A percentile compares a stretch with the other conserved stretches of the same genome.
These are phyloP conservation scores for Fulmarus glacialis DNA, from an alignment of 2,113 vertebrate species.

Conservation along the genomic window DNA sequence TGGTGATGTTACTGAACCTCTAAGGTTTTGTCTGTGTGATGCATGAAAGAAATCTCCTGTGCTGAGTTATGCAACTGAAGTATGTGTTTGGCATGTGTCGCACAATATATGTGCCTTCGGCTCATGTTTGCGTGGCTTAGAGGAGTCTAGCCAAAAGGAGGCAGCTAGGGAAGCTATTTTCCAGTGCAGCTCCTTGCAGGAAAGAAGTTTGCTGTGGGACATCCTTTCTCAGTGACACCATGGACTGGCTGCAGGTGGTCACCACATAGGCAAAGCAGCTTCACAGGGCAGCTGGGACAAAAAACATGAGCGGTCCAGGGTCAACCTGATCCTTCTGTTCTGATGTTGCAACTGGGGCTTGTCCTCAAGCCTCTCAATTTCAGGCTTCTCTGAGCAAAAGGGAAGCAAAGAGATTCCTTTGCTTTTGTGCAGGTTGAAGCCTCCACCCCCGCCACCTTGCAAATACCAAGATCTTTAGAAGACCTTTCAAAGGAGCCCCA, in stretches of 20 bases:
- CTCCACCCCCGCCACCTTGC: not conserved
- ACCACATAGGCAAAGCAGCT: fast-evolving
- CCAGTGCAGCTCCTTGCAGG: not conserved
- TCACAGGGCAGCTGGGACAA: not conserved
- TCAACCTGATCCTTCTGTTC: not conserved
- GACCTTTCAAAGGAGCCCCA: not conserved
- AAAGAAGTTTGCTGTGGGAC: not conserved
- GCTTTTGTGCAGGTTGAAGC: not conserved
- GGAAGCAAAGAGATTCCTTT: not conserved
- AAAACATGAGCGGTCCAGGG: fast-evolving
- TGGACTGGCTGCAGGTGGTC: not conserved
- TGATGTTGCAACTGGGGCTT: not conserved
- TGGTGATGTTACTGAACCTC: not conserved
- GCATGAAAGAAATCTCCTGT: not conserved
- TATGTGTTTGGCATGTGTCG: not conserved
- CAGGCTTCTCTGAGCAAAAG: not conserved
- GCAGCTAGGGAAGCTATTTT: not conserved
- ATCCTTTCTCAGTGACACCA: not conserved
- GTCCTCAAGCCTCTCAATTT: not conserved
- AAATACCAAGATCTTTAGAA: not conserved
- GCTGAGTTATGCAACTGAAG: not conserved
- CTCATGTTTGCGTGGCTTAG: not conserved
- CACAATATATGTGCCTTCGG: fast-evolving
- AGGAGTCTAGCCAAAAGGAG: not conserved
- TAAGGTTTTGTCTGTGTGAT: not conserved